Evolutionary conservation across 64 coral and sea anemone genomes (phyloP), one percentile per base, ranked within the genome.

Genomic region (Cladopsammia gracilis): DNA sequence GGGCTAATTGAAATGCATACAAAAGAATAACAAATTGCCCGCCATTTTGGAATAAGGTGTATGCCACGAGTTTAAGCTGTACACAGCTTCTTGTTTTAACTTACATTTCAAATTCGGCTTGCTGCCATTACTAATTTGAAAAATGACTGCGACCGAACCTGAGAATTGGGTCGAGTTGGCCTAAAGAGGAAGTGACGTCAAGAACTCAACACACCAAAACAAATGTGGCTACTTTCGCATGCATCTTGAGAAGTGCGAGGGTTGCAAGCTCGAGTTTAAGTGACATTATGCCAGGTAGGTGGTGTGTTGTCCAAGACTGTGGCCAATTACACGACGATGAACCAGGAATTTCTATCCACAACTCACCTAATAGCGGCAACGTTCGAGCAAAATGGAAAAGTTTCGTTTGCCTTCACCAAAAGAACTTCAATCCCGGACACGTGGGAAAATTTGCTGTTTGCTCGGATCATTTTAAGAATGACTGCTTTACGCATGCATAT

Each of bases 401-500:
- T 20, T 64, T 64, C 15, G 62, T 64, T 20, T 64, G 62, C 62
- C 62, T 64, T 64, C 62, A 64, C 62, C 0, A 15, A 20, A 64
- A 64, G 62, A 64, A 1, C 62, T 64, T 64, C 62, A 64, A 64
- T 64, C 14, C 62, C 19, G 62, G 62, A 20, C 62, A 7, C n/a
- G 62, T 64, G 62, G 10, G 58, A 12, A 16, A 12, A 60, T 60
- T 60, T 34, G 34, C 34, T 34, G 34, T 34, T 34, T 34, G 34
- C 34, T 34, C 34, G 56, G 76, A 79, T 45, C 76, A 79, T 79
- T 79, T 79, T 79, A 52, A 25, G 48, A 50, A 79, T 23, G 76
- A 79, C 53, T 79, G 76, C 48, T 79, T 79, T 45, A 79, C 76
- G 48, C 12, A 47, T 79, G 76, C 76, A 79, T 79, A 79, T 20